These are phyloP conservation scores for Sylvilagus floridanus DNA, from an alignment of 2,797 vertebrate genomes.

Conservation along the genomic window DNA sequence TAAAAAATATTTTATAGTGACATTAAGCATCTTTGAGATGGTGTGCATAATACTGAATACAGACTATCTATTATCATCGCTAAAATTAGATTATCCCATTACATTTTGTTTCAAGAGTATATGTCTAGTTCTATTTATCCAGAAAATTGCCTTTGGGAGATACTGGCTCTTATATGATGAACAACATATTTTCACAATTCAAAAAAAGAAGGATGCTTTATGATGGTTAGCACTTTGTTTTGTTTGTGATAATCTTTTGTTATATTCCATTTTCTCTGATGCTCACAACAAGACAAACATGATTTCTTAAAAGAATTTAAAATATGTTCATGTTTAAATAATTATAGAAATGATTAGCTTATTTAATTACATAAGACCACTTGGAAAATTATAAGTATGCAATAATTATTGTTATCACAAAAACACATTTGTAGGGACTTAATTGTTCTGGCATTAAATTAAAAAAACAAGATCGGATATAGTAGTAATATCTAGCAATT, in stretches of 20 bases:
- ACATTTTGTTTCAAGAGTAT: background rate
- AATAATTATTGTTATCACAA: background rate
- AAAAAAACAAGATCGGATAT: background rate
- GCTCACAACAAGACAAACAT: background rate
- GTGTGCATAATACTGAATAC: background rate
- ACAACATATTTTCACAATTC: background rate
- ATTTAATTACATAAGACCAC: background rate
- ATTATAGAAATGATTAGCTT: background rate
- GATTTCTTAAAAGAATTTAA: background rate
- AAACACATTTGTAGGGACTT: background rate
- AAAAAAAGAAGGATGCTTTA: background rate
- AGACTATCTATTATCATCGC: background rate
- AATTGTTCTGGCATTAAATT: background rate
- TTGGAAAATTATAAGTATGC: constrained; percentile 26
- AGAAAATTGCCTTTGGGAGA: background rate
- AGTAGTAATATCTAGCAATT: background rate
- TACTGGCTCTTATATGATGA: background rate
- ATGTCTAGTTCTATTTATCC: background rate
- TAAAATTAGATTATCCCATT: background rate
- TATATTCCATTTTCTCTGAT: background rate
- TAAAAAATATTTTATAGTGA: background rate
- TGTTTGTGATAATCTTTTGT: background rate
- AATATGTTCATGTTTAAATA: background rate
- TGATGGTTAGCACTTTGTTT: background rate
- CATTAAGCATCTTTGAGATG: background rate